Base-by-base conservation (phyloP, 1,140 invertebrate species). In the Danaus melanippus region DNA sequence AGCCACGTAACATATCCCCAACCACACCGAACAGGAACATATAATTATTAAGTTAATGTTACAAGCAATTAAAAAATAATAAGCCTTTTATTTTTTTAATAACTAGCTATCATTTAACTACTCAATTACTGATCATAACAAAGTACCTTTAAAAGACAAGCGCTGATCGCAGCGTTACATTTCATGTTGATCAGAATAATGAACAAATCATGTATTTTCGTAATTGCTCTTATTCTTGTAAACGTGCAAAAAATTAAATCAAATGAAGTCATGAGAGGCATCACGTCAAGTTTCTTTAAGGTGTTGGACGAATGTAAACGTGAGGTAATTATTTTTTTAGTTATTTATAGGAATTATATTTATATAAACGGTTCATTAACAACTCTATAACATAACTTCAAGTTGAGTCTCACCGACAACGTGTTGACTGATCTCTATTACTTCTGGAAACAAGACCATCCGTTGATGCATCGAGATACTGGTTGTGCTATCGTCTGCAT, bases 401-500 rank as follows among this genome's bases (percentile, higher is more conserved):
- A 79, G 76, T 53, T 75, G 10, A 66, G 69, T 41, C 56, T 74
- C 8, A 43, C 53, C 5, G 79, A 80, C n/a, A 59, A 71, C 44
- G 53, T 83, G 9, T 48, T 80, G 1, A 41, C 53, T 1, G 77
- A 77, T 12, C 46, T 83, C 43, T 76, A 74, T 50, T 64, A 80
- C 50, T 78, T 67, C 56, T 83, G 79, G 79, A 76, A 75, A 48
- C 56, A 72, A 55, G 70, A 79, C 1, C 66, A 70, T 12, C 39
- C 57, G 0, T 53, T 74, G 10, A 42, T 77, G 7, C 66, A 66
- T 46, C 53, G 74, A 0, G 76, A 80, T 40, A 69, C 71, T 1
- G 79, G 79, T 15, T 83, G 79, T 45, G 67, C 69, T 43, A 70
- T 83, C 17, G 66, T 75, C 21, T 83, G 79, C 51, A 79, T 83